phyloP scores from a whole-genome alignment of 2,113 vertebrate genomes.

The Embiotoca jacksoni region DNA sequence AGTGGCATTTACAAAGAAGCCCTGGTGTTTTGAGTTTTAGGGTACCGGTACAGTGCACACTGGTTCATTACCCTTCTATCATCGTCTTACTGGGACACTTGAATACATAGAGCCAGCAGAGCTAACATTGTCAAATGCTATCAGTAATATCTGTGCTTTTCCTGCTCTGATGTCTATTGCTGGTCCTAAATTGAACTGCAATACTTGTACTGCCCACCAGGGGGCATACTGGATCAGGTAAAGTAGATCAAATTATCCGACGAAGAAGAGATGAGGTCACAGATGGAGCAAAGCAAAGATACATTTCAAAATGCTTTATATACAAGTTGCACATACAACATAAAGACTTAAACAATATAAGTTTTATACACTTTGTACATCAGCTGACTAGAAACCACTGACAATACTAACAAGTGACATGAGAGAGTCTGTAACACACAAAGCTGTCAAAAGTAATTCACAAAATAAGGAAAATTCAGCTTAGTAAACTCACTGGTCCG shows the following conservation, averaged over 20 bases:
- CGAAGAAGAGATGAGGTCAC: neutral
- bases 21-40: too few relatives aligned
- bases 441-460: slow-evolving; percentile 52
- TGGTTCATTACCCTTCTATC: too few relatives aligned
- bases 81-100: too few relatives aligned
- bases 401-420: slow-evolving; percentile 79
- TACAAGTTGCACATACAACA: slow-evolving; percentile 86
- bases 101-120: too few relatives aligned
- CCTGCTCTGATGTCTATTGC: too few relatives aligned
- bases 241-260: too few relatives aligned
- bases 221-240: neutral
- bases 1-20: too few relatives aligned
- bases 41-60: too few relatives aligned
- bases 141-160: too few relatives aligned
- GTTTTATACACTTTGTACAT: slow-evolving; percentile 85
- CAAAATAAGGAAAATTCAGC: slow-evolving; percentile 46
- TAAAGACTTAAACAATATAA: slow-evolving; percentile 81
- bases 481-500: slow-evolving; percentile 44
- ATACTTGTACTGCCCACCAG: neutral
- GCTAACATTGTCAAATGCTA: too few relatives aligned
- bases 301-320: slow-evolving; percentile 85
- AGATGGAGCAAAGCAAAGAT: slow-evolving; percentile 14
- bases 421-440: slow-evolving; percentile 77
- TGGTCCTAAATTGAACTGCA: neutral
- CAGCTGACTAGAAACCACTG: slow-evolving; percentile 83